Conservation (phyloP, 2,113 vertebrate species). For the Athene noctua region DNA sequence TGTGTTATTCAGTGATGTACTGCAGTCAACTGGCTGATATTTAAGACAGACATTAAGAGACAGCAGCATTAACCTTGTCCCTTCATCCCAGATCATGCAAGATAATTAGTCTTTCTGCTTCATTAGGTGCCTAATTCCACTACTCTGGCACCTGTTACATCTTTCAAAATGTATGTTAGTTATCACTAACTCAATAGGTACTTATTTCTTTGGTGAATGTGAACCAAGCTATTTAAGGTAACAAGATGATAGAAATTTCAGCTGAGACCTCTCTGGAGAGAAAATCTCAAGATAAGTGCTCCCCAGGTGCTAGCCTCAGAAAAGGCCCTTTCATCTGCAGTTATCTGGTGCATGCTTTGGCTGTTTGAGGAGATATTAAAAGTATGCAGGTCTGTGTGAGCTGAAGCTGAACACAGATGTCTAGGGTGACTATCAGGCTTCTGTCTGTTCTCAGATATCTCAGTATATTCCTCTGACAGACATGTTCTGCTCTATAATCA, state of each 20-base stretch:
- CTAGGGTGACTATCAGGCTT: neutral
- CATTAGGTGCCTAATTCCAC: neutral
- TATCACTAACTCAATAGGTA: neutral
- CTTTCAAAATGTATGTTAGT: neutral
- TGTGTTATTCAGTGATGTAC: neutral
- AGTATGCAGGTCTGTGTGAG: neutral
- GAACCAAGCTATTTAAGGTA: neutral
- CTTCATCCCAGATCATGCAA: neutral
- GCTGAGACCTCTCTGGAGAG: neutral
- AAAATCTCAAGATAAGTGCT: neutral
- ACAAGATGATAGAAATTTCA: neutral
- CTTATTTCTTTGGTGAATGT: neutral
- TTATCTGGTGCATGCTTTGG: neutral
- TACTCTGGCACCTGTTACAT: neutral
- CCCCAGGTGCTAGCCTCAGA: neutral
- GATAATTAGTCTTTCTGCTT: conserved; percentile 12
- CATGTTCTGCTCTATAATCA: neutral
- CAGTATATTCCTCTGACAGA: neutral
- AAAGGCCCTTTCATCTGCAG: neutral
- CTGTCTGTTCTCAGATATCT: neutral
- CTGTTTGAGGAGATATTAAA: neutral
- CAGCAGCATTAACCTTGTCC: neutral
- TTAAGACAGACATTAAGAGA: neutral
- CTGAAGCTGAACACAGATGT: neutral
- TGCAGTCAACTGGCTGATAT: neutral